Evolutionary conservation across 2,888 invertebrate genomes (phyloP).

Genomic region (Drosophila multiciliata): DNA sequence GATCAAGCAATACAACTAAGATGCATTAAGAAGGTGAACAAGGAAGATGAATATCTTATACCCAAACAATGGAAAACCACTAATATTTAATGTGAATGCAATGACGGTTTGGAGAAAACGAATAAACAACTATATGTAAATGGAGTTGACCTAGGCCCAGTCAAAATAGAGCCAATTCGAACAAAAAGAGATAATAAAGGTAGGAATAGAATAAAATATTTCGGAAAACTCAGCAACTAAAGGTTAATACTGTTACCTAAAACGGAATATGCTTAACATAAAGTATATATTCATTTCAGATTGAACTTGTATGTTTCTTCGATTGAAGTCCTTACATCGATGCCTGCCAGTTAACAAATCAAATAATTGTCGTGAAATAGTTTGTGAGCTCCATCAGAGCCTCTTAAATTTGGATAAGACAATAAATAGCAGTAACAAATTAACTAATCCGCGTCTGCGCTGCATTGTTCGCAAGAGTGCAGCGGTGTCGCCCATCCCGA

Average conservation of each 20-base stretch:
- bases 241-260: not conserved
- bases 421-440: not conserved
- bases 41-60: not conserved
- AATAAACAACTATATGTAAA: not conserved
- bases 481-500: not conserved
- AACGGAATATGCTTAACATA: not conserved
- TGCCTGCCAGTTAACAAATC: slow-evolving; percentile 3
- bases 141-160: slow-evolving; percentile 29
- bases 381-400: slow-evolving; percentile 14
- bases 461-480: not conserved
- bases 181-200: not conserved
- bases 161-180: slow-evolving; percentile 10
- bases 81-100: not conserved
- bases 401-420: slow-evolving; percentile 16
- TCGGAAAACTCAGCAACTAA: not conserved
- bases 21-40: slow-evolving; percentile 11
- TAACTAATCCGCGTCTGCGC: not conserved
- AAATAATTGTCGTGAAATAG: slow-evolving; percentile 21
- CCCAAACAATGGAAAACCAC: not conserved
- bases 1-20: not conserved
- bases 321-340: not conserved
- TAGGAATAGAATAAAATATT: not conserved
- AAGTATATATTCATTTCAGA: not conserved
- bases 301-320: not conserved
- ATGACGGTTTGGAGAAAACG: not conserved